These are phyloP conservation scores for Nomada ferruginata DNA, from an alignment of 2,888 invertebrate species.

Conservation along the genomic window DNA sequence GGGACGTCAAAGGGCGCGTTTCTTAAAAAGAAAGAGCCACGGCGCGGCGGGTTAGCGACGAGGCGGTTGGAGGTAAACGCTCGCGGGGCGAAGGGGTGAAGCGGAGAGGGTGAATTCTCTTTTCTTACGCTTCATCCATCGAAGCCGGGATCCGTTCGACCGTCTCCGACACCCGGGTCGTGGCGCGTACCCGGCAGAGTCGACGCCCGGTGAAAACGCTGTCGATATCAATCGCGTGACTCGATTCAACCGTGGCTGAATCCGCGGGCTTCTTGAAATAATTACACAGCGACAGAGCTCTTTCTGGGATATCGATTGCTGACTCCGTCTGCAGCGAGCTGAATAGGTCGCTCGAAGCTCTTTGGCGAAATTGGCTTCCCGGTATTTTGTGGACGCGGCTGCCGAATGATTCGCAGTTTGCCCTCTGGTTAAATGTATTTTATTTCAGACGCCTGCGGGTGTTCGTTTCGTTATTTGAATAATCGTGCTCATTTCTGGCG, in stretches of 20 bases:
- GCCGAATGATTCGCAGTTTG: neutral
- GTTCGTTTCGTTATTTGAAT: neutral
- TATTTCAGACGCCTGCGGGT: neutral
- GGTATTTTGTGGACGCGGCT: neutral
- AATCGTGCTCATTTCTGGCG: too few species aligned
- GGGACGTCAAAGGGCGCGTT: slow-evolving; percentile 54
- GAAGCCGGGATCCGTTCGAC: slow-evolving; percentile 33
- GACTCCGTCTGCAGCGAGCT: neutral
- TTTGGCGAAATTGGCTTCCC: neutral
- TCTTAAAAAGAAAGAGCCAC: slow-evolving; percentile 11
- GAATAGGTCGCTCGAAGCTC: neutral
- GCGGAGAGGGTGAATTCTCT: neutral
- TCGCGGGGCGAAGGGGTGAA: neutral
- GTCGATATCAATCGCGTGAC: slow-evolving; percentile 56
- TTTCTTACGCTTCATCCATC: slow-evolving; percentile 61
- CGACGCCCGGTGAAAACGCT: slow-evolving; percentile 39
- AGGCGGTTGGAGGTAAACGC: slow-evolving; percentile 14
- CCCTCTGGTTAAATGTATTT: neutral
- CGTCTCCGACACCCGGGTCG: slow-evolving; percentile 10
- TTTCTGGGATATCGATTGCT: slow-evolving; percentile 9
- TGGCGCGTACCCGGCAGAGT: slow-evolving; percentile 11
- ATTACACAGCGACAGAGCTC: slow-evolving; percentile 26
- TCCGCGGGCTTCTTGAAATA: slow-evolving; percentile 36
- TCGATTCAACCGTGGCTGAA: slow-evolving; percentile 5
- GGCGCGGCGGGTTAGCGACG: neutral